These are phyloP conservation scores for Drosophila kanapiae DNA, from an alignment of 1,140 invertebrate genomes.

Conservation along the genomic window DNA sequence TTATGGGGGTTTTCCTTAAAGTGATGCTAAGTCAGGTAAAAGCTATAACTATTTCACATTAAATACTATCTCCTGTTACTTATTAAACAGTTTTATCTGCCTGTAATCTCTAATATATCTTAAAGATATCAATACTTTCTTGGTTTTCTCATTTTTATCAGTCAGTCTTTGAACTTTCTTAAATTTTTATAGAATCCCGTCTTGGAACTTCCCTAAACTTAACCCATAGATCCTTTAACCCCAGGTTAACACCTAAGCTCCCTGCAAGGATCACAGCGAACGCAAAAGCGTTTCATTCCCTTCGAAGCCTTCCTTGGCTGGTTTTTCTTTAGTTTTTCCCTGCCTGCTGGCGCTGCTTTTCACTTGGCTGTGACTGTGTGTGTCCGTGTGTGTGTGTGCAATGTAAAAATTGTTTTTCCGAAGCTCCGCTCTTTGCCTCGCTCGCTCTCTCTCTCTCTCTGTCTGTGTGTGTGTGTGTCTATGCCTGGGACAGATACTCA, in stretches of 20 bases:
- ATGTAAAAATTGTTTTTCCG: constrained; percentile 52
- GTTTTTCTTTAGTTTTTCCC: constrained; percentile 10
- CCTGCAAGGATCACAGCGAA: neutral
- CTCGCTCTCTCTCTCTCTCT: constrained; percentile 16
- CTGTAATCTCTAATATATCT: no score
- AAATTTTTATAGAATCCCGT: neutral
- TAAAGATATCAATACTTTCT: neutral
- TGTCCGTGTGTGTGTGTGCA: constrained; percentile 1
- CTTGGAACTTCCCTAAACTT: neutral
- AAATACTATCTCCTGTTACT: no score
- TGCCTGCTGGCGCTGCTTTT: constrained; percentile 22
- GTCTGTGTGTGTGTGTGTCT: neutral
- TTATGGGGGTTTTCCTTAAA: neutral
- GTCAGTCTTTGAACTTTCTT: no score
- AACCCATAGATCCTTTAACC: no score
- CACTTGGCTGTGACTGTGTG: constrained; percentile 16
- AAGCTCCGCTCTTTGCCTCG: constrained; percentile 67
- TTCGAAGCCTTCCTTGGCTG: constrained; percentile 2
- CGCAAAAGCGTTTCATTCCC: no score
- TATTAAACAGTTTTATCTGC: neutral
- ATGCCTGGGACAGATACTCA: constrained; percentile 13
- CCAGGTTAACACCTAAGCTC: neutral
- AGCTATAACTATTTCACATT: neutral
- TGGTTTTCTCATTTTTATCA: no score
- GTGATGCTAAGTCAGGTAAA: neutral